Evolutionary conservation across 2,888 invertebrate genomes (phyloP), one percentile per base, ranked within the genome.

Genomic region (Lycia hirtaria): DNA sequence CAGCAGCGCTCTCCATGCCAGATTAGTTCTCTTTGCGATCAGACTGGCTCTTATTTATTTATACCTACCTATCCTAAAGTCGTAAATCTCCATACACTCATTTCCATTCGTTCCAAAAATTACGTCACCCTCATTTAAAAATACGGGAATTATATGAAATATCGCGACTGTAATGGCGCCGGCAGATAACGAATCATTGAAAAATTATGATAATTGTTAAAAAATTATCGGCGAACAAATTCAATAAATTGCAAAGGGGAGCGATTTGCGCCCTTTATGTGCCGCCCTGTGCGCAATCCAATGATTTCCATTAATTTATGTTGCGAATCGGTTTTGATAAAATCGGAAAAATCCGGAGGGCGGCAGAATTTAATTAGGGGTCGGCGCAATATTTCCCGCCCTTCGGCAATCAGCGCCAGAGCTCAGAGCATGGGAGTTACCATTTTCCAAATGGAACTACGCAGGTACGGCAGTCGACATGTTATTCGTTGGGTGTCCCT

Each of bases 181-280:
- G 69, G 49, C 57, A 75, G 77, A 81, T 80, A 80, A 81, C 81
- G 85, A 78, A 68, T 78, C 85, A 85, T 87, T 86, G 83, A 87
- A 86, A 86, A 84, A 87, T 87, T 87, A 87, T 86, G 85, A 78
- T 87, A 86, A 86, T 86, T 82, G 76, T 66, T 70, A 65, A 76
- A 77, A 78, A 81, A 83, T 75, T 78, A 81, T 78, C 75, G 76
- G 68, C 71, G 75, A 71, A 69, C 69, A 67, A 73, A 73, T 75
- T 75, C 75, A 72, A 80, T 81, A 79, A 76, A 81, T 78, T 78
- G 67, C 65, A 67, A 69, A 69, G 67, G 67, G 70, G 68, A 70
- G 68, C 65, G 77, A 76, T 56, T 59, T 59, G 61, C 51, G 56
- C 56, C 56, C 58, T 56, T 72, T 65, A 53, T 59, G 68, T 57